Conservation (phyloP, 2,797 vertebrate species). For the Poeciliopsis turneri region DNA sequence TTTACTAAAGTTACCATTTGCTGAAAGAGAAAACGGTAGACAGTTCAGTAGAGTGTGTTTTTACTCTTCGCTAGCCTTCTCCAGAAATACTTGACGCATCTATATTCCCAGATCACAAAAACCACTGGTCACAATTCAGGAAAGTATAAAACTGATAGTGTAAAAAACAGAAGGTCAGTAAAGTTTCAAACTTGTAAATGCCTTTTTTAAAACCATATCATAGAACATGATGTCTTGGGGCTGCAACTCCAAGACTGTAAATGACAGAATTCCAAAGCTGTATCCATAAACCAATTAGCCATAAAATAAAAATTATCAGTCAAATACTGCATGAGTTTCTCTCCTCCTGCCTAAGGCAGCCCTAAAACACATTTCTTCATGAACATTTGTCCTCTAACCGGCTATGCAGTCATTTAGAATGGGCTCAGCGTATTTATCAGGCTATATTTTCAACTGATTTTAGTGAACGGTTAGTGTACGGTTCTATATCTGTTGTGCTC, state of each 20-base stretch:
- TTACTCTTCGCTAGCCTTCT: constrained; percentile 50
- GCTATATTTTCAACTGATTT: too few species aligned
- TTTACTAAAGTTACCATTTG: constrained; percentile 51
- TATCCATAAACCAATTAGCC: neutral
- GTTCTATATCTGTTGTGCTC: neutral
- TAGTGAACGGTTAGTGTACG: neutral
- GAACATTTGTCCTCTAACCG: neutral
- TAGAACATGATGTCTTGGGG: neutral
- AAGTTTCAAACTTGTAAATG: constrained; percentile 12
- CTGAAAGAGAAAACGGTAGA: constrained; percentile 45
- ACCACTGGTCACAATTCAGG: neutral
- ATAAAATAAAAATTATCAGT: neutral
- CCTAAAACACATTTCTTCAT: neutral
- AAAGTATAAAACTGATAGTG: constrained; percentile 1
- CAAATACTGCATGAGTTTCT: neutral
- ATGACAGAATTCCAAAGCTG: neutral
- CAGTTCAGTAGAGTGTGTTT: constrained; percentile 50
- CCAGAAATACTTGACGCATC: constrained; percentile 18
- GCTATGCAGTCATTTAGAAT: neutral
- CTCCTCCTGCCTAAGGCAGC: too few species aligned
- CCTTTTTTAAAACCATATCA: neutral
- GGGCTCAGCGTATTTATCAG: too few species aligned
- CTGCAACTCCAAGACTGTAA: neutral
- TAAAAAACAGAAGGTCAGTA: neutral
- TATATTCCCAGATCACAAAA: constrained; percentile 16